phyloP scores from a whole-genome alignment of 1,140 invertebrate genomes.

The Ips nitidus region DNA sequence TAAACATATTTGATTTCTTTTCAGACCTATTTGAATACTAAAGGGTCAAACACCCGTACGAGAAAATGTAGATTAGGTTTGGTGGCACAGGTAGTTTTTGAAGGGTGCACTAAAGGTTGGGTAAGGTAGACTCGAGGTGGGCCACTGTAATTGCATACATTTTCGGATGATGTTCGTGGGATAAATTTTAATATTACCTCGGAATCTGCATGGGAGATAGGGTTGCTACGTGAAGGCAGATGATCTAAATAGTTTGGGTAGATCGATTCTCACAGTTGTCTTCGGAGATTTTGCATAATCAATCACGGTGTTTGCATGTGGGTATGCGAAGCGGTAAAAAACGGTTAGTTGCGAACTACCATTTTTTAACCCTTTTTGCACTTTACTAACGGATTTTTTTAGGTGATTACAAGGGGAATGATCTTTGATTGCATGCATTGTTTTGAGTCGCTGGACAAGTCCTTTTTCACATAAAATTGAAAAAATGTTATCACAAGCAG shows the following conservation, averaged over 20 bases:
- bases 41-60: slow-evolving; percentile 47
- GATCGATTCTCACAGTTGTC: slow-evolving; percentile 44
- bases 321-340: slow-evolving; percentile 24
- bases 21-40: slow-evolving; percentile 47
- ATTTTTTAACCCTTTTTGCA: no score
- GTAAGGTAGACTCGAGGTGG: slow-evolving; percentile 13
- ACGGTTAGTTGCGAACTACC: slow-evolving; percentile 16
- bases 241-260: slow-evolving; percentile 41
- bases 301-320: slow-evolving; percentile 37
- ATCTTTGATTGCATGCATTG: no score
- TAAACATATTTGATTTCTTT: slow-evolving; percentile 52
- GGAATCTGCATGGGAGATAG: slow-evolving; percentile 40
- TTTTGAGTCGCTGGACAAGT: no score
- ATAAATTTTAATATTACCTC: slow-evolving; percentile 44
- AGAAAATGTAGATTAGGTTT: slow-evolving; percentile 50
- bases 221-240: slow-evolving; percentile 37
- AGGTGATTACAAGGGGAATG: no score
- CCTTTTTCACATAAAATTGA: no score
- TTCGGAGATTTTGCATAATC: slow-evolving; percentile 41
- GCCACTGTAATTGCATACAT: slow-evolving; percentile 41
- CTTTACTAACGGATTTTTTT: no score
- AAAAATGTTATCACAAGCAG: no score
- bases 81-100: slow-evolving; percentile 32
- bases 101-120: neutral
- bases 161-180: slow-evolving; percentile 43